Conservation (phyloP, 2,113 vertebrate genomes). For the Fulica atra region DNA sequence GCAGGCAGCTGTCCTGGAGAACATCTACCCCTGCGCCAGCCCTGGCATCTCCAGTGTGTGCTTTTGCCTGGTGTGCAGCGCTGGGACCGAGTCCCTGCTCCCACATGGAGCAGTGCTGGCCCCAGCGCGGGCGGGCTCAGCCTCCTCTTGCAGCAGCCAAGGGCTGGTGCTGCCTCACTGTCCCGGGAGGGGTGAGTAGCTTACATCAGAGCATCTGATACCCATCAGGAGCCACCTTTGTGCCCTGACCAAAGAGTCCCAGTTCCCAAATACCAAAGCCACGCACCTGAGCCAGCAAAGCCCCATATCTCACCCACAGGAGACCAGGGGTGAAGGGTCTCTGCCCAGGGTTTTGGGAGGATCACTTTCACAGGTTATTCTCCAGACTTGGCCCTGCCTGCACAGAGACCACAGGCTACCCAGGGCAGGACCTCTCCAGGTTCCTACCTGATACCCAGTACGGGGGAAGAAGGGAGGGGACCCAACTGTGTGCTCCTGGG, state of each 20-base stretch:
- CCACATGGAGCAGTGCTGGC: neutral
- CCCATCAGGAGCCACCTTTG: neutral
- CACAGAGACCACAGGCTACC: rapidly evolving
- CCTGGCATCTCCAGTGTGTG: neutral
- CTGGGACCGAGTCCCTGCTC: neutral
- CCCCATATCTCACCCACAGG: rapidly evolving
- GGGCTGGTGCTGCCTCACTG: neutral
- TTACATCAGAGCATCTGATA: neutral
- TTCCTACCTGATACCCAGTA: neutral
- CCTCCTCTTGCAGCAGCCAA: neutral
- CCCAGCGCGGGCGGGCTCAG: neutral
- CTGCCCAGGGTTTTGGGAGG: neutral
- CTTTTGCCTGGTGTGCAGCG: neutral
- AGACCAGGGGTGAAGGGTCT: neutral
- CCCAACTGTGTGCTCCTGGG: neutral
- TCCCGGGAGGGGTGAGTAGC: neutral
- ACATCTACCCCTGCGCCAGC: neutral
- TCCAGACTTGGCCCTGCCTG: neutral
- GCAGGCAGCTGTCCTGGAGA: rapidly evolving
- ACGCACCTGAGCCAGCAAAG: neutral
- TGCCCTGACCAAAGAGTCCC: neutral
- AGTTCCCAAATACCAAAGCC: neutral
- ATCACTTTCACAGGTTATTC: neutral
- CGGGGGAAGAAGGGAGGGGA: neutral
- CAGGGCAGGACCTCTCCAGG: neutral